Percentiles rank a stretch among this genome's conserved stretches.
Evolutionary conservation across 2,797 vertebrate species (phyloP).

Genomic region (Sardinella longiceps): DNA sequence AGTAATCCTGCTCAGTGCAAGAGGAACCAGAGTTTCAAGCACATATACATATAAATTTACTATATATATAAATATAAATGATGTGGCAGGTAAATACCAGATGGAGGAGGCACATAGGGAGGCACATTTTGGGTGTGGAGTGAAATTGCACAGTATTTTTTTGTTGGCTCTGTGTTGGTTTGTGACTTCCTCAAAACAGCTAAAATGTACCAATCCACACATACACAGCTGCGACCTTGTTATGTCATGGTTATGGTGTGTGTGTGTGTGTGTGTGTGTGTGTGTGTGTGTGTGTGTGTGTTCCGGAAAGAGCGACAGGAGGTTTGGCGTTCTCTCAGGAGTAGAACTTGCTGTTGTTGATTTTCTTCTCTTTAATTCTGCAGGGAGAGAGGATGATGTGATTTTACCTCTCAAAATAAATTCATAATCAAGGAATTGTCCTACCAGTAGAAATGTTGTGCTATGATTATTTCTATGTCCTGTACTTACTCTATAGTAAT

Average conservation of each 20-base stretch:
- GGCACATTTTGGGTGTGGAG: neutral
- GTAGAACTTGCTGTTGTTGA: conserved; percentile 94
- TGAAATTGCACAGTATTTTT: neutral
- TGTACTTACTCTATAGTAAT: neutral
- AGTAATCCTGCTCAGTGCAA: too few relatives aligned
- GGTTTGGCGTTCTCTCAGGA: conserved; percentile 70
- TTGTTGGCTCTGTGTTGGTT: neutral
- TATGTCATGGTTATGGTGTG: neutral
- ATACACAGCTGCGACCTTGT: neutral
- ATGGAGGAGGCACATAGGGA: neutral
- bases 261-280: neutral
- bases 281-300: neutral
- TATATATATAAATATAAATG: too few relatives aligned
- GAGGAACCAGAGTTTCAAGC: too few relatives aligned
- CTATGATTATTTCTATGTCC: neutral
- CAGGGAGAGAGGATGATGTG: conserved; percentile 41
- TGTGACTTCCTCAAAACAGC: conserved; percentile 9
- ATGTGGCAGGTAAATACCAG: neutral
- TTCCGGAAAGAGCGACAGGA: neutral
- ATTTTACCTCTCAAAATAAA: neutral
- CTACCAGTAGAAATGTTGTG: neutral
- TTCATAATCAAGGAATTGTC: neutral
- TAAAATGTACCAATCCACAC: neutral
- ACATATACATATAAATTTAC: too few relatives aligned
- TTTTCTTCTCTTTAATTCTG: conserved; percentile 88